Evolutionary conservation across 2,888 invertebrate genomes (phyloP), one percentile per base, ranked within the genome.

Genomic region (Dexiosoma caninum): DNA sequence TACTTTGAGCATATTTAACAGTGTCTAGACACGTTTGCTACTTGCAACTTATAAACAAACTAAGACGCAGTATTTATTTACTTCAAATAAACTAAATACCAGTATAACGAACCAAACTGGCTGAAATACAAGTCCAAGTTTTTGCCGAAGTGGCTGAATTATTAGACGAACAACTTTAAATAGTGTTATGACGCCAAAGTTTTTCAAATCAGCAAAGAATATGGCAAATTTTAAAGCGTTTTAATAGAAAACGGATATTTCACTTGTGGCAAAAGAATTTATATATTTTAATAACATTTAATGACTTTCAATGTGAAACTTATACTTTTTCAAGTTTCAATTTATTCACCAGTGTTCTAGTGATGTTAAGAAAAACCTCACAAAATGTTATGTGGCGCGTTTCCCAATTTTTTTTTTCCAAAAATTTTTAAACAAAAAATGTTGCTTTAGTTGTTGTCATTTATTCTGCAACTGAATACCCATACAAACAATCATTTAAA

Each of bases 1-100:
- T 76, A 5, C n/a, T 16, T 9, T 10, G 19, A 40, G 37, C n/a
- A n/a, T 55, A 55, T 59, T 42, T 55, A 55, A 57, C 16, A 49
- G 37, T 70, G 77, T 77, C 77, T 70, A 77, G 70, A 77, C 77
- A 77, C 77, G 70, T 77, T 70, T 23, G 53, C 69, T 46, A 70
- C 70, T 70, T 55, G 46, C 49, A 57, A 49, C 70, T 57, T 69
- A 21, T 46, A 55, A 76, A 69, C 14, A 53, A 66, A 55, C 69
- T 37, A 32, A 42, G 44, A 64, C 51, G 51, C 32, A 67, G 59
- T 51, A 16, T 75, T 75, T 75, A 75, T 67, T 67, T 49, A 74
- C 46, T 57, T 37, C 46, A 49, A 57, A 21, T 27, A 62, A 74
- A 59, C n/a, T n/a, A n/a, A n/a, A n/a, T n/a, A n/a, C n/a, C n/a